Base-by-base conservation (phyloP, 2,113 vertebrate genomes). In the Pandion haliaetus region DNA sequence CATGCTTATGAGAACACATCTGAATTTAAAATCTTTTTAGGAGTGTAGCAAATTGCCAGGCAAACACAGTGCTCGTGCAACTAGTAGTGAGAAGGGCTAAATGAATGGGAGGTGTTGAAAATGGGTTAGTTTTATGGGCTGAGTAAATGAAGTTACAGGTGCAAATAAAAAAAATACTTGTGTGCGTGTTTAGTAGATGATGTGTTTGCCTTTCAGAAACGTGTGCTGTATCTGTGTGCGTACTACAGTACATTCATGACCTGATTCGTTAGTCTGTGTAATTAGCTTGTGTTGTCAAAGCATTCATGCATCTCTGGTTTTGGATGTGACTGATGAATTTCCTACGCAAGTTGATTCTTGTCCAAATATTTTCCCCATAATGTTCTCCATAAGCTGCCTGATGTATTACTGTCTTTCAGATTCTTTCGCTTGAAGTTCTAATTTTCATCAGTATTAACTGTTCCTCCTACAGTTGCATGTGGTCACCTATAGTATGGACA, bases 331-430 rank as follows among this genome's bases (percentile, higher is more conserved):
- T 81, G 90, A 70, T 85, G 76, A 81, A 82, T 95, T 93, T 93
- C 90, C 69, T 59, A 14, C 63, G 73, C 94, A 24, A 78, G 92
- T 69, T 95, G 94, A 86, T 92, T 95, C 92, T 86, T 88, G 82
- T 83, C 72, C 86, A 95, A 57, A 63, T 93, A 40, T 93, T 92
- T 94, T 34, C 88, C 26, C 52, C 25, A 5, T 73, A 42, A 83
- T 78, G 55, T 71, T 88, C 47, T 82, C 82, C 63, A 29, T 76
- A 67, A 95, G 70, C 40, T 93, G 77, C 74, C 67, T 90, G 79
- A 74, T 2, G 2, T 38, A 38, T 67, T 90, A 38, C 52, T 73
- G 49, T 67, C 78, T 76, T 85, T 82, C 54, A 45, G 54, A 90
- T 83, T 55, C 71, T 79, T 80, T 63, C 6, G 5, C 71, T 78